A percentile compares a stretch with the other conserved stretches of the same genome.
Evolutionary conservation across 1,140 invertebrate genomes (phyloP).

Genomic region (Colletes gigas): DNA sequence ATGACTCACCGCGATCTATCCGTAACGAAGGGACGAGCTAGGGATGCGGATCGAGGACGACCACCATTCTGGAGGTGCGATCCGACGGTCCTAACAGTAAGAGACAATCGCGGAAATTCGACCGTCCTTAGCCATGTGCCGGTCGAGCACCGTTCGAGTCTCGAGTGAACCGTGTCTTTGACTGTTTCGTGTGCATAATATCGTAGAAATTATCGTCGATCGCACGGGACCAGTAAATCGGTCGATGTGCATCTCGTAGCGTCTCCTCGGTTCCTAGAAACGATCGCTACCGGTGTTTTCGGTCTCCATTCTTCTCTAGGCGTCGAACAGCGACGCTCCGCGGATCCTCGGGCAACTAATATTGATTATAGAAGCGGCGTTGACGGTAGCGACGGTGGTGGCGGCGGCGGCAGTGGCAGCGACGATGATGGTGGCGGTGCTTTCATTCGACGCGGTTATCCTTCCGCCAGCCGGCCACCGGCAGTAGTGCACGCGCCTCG

Average conservation of each 20-base stretch:
- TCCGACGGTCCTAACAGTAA: not conserved
- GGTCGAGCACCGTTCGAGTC: too few species aligned
- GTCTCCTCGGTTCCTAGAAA: not conserved
- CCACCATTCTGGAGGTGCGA: constrained; percentile 10
- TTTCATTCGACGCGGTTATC: constrained; percentile 44
- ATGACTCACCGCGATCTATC: not conserved
- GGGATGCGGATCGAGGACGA: constrained; percentile 32
- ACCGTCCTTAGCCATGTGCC: not conserved
- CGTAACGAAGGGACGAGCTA: not conserved
- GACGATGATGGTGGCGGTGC: constrained; percentile 32
- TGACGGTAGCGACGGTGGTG: constrained; percentile 22
- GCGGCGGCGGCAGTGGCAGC: constrained; percentile 27
- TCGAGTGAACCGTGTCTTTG: too few species aligned
- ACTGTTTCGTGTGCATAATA: too few species aligned
- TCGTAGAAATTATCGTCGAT: too few species aligned
- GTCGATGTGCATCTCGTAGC: constrained; percentile 1
- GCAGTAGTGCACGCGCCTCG: constrained; percentile 56
- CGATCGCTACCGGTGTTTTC: not conserved
- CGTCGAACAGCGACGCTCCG: constrained; percentile 62
- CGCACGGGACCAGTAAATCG: not conserved
- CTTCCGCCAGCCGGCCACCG: constrained; percentile 33
- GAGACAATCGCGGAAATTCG: not conserved
- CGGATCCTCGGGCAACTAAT: constrained; percentile 72
- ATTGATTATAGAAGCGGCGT: constrained; percentile 75
- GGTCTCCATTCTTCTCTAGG: not conserved